Conservation (phyloP, 2,797 vertebrate species). For the Coregonus sp. region DNA sequence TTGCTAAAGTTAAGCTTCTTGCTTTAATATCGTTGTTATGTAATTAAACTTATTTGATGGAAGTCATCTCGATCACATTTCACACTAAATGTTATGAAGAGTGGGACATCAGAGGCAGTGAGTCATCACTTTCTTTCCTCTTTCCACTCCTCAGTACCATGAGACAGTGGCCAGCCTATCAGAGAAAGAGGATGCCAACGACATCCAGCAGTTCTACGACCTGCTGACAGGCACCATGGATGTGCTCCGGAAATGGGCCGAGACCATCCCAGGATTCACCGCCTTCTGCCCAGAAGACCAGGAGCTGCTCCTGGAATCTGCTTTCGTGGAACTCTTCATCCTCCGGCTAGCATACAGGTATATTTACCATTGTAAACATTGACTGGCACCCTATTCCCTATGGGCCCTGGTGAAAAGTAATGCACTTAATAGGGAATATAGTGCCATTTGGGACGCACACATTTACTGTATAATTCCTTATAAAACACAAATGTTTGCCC, state of each 20-base stretch:
- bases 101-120: background rate
- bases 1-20: background rate
- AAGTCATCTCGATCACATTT: background rate
- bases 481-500: background rate
- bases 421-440: background rate
- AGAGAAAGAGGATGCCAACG: slow-evolving; percentile 87
- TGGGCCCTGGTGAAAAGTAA: background rate
- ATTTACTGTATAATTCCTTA: background rate
- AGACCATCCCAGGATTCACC: slow-evolving; percentile 88
- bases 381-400: background rate
- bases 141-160: slow-evolving; percentile 80
- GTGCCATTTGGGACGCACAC: background rate
- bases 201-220: slow-evolving; percentile 95
- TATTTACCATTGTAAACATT: background rate
- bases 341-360: slow-evolving; percentile 94
- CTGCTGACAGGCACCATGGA: slow-evolving; percentile 88
- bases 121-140: slow-evolving; percentile 1
- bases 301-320: slow-evolving; percentile 91
- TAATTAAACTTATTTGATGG: background rate
- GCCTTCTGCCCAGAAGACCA: slow-evolving; percentile 90
- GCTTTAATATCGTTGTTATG: background rate
- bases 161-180: slow-evolving; percentile 78
- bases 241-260: slow-evolving; percentile 90
- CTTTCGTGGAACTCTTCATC: slow-evolving; percentile 96
- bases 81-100: background rate